Evolutionary conservation across 2,797 vertebrate species (phyloP).

Genomic region (Columba guinea): DNA sequence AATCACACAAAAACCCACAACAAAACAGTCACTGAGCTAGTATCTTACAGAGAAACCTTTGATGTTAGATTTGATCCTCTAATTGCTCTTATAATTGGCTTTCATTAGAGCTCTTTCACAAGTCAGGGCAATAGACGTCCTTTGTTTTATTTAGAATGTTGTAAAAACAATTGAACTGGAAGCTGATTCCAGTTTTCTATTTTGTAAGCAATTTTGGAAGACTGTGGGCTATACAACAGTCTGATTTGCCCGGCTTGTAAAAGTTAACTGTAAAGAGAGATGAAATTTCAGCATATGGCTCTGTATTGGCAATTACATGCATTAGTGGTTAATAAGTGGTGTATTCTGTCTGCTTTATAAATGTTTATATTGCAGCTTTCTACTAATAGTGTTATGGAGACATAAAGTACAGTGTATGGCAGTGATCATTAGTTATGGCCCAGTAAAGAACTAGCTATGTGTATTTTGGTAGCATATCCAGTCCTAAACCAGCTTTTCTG

Average conservation of each 20-base stretch:
- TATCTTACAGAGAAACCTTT: not conserved
- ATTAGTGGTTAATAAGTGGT: not conserved
- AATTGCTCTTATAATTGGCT: slow-evolving; percentile 13
- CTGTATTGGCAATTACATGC: not conserved
- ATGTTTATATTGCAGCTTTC: slow-evolving; percentile 6
- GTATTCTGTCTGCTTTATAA: slow-evolving; percentile 14
- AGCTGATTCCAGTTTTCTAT: not conserved
- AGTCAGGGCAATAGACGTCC: not conserved
- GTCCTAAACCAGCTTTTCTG: not conserved
- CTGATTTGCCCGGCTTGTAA: not conserved
- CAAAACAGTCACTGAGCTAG: not conserved
- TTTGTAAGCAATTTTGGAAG: slow-evolving; percentile 15
- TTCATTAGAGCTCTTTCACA: not conserved
- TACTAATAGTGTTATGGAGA: not conserved
- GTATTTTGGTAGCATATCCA: not conserved
- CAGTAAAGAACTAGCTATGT: not conserved
- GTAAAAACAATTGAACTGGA: not conserved
- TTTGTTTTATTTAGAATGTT: slow-evolving; percentile 6
- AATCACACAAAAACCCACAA: no score
- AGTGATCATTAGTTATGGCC: not conserved
- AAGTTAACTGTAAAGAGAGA: slow-evolving; percentile 6
- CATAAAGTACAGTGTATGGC: not conserved
- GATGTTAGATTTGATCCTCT: not conserved
- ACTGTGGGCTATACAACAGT: not conserved
- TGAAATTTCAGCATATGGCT: slow-evolving; percentile 13